A percentile compares a stretch with the other conserved stretches of the same genome.
Conservation (phyloP, 2,797 vertebrate species). For the Naso thynnoides region DNA sequence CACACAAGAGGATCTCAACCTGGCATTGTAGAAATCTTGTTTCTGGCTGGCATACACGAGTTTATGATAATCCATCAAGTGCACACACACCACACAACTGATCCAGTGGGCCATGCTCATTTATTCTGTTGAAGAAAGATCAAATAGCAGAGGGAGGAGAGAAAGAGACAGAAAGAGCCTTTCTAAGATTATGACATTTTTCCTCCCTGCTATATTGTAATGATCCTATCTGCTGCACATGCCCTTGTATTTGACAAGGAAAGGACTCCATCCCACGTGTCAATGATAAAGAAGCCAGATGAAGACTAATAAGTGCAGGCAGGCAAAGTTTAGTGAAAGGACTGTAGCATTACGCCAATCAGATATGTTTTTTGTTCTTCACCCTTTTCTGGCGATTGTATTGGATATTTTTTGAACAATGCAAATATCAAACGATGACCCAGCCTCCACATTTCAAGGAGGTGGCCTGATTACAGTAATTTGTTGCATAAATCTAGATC, state of each 20-base stretch:
- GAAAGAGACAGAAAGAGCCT: constrained; percentile 43
- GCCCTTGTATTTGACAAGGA: constrained; percentile 66
- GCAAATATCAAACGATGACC: no score
- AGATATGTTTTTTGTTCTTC: not conserved
- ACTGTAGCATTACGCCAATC: constrained; percentile 18
- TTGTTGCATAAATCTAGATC: not conserved
- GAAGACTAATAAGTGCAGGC: constrained; percentile 49
- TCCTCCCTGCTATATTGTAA: constrained; percentile 60
- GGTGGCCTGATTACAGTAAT: not conserved
- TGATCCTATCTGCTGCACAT: constrained; percentile 60
- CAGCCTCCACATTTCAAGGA: not conserved
- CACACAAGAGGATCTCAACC: not conserved
- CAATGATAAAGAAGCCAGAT: constrained; percentile 52
- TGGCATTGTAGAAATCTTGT: not conserved
- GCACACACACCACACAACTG: constrained; percentile 17
- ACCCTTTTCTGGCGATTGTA: no score
- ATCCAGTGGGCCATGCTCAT: constrained; percentile 24
- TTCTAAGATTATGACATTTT: constrained; percentile 63
- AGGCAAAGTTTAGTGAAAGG: constrained; percentile 43
- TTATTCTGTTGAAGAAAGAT: constrained; percentile 52
- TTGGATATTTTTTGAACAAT: no score
- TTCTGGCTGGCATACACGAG: constrained; percentile 6
- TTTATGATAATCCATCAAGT: constrained; percentile 48
- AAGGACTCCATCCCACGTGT: constrained; percentile 50
- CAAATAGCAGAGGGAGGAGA: constrained; percentile 32